Base-by-base conservation (phyloP, 2,797 vertebrate genomes). In the Cynopterus sphinx region DNA sequence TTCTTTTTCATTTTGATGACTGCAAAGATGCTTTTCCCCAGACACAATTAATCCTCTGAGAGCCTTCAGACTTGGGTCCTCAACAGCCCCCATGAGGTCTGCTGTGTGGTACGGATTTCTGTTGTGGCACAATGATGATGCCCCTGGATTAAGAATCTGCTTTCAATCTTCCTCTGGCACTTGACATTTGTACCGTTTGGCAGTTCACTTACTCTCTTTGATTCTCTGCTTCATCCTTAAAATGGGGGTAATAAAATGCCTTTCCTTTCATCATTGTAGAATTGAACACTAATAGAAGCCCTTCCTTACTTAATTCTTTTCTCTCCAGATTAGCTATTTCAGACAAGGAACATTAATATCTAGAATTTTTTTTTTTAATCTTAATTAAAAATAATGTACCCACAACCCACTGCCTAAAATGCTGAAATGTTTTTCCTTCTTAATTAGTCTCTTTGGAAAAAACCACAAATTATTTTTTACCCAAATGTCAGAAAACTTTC, bases 401-500 rank as follows among this genome's bases (percentile, higher is more conserved):
- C 53, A 92, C 41, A 88, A 85, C 8, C 9, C 33, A 63, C 65
- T 81, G 33, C 43, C 61, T 88, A 59, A 93, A 85, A 92, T 84
- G 26, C 26, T 92, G 24, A 82, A 91, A 53, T 51, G 10, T 46
- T 84, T 92, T 94, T 84, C 26, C 11, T 86, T 90, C 91, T 65
- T 95, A 97, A 96, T 96, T 95, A 94, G 46, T 87, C 94, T 84
- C 81, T 77, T 78, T 91, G 71, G 70, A 86, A 90, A 97, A 87
- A 65, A 75, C 46, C 46, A 16, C 15, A 49, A 16, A 49, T 67
- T 24, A 26, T 74, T 79, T 73, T 92, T 74, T 73, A 86, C 26
- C 46, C 46, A 79, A 90, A 57, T 78, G 92, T 81, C 65, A 90
- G 3, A 95, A 79, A 93, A 41, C 22, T 87, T 89, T 87, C 77